Conservation (phyloP, 2,888 invertebrate genomes). For the Ernsta delagoae region DNA sequence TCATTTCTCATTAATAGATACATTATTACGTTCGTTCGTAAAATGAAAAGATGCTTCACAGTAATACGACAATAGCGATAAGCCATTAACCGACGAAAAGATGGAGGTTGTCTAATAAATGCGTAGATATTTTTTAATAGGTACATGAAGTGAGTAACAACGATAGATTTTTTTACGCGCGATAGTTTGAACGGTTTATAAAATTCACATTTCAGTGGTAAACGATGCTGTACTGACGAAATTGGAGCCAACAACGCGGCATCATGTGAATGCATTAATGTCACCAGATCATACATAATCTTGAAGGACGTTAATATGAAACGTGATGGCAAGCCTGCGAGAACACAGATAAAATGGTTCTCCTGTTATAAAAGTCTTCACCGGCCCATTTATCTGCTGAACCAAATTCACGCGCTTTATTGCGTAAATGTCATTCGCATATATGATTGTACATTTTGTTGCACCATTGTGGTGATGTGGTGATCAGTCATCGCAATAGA, state of each 20-base stretch:
- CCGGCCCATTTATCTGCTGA: conserved; percentile 21
- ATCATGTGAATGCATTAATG: conserved; percentile 53
- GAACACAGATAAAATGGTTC: conserved; percentile 20
- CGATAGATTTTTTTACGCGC: too few species aligned
- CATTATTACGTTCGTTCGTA: too few species aligned
- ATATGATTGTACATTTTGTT: conserved; percentile 6
- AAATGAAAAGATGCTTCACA: too few species aligned
- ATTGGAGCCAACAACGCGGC: conserved; percentile 31
- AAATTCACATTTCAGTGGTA: too few species aligned
- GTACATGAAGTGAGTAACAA: too few species aligned
- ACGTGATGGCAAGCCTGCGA: conserved; percentile 48
- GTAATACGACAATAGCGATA: too few species aligned
- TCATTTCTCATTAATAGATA: too few species aligned
- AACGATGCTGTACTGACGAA: neutral
- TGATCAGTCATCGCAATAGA: neutral
- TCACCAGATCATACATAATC: conserved; percentile 49
- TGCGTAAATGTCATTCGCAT: conserved; percentile 18
- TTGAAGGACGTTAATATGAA: conserved; percentile 53
- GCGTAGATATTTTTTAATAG: too few species aligned
- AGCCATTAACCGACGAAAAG: too few species aligned
- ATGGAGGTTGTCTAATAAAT: too few species aligned
- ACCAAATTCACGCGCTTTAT: conserved; percentile 23
- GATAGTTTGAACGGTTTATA: too few species aligned
- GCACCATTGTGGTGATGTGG: neutral
- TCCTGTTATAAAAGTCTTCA: conserved; percentile 23